A percentile compares a stretch with the other conserved stretches of the same genome.
These are phyloP conservation scores for Psylliodes chrysocephalus DNA, from an alignment of 2,888 invertebrate genomes.

Conservation along the genomic window DNA sequence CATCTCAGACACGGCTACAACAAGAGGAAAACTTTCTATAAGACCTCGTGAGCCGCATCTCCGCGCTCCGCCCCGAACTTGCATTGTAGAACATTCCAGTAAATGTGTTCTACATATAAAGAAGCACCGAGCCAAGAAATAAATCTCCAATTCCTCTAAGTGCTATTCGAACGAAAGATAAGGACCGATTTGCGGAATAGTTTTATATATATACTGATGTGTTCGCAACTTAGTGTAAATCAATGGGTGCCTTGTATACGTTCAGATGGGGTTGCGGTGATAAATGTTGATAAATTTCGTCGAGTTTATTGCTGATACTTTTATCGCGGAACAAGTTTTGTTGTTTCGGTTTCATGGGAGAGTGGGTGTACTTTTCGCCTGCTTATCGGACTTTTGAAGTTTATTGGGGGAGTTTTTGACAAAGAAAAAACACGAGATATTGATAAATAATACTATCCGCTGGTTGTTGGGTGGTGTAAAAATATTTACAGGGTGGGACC, in stretches of 20 bases:
- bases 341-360: background rate
- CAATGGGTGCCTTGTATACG: constrained; percentile 20
- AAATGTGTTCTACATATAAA: constrained; percentile 33
- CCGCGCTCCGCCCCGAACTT: constrained; percentile 14
- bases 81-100: constrained; percentile 17
- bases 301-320: constrained; percentile 19
- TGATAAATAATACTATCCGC: too few relatives aligned
- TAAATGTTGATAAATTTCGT: constrained; percentile 30
- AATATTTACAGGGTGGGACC: too few relatives aligned
- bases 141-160: constrained; percentile 34
- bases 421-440: too few relatives aligned
- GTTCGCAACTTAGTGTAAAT: constrained; percentile 38
- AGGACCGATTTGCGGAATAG: constrained; percentile 35
- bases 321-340: background rate
- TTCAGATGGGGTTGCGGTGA: constrained; percentile 22
- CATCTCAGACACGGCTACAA: background rate
- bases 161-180: constrained; percentile 36
- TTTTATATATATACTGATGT: constrained; percentile 39
- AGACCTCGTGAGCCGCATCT: background rate
- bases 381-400: too few relatives aligned
- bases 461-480: too few relatives aligned
- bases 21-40: constrained; percentile 12
- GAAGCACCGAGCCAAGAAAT: constrained; percentile 29
- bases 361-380: too few relatives aligned
- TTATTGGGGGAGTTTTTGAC: too few relatives aligned